phyloP scores from a whole-genome alignment of 23 tunicate species.

The Halocynthia aurantium region DNA sequence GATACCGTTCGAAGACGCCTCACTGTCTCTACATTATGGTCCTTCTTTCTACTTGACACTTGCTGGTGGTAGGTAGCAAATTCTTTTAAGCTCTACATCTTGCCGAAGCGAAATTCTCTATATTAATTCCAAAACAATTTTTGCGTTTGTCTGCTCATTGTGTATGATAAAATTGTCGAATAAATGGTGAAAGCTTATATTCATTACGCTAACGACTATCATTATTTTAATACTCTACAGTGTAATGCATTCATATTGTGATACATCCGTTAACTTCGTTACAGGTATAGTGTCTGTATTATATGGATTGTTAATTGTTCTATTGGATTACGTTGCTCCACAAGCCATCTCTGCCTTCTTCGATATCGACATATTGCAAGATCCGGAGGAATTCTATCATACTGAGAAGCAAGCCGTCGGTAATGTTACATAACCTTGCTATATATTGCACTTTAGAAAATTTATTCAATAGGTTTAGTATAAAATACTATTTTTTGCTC shows the following conservation, averaged over 20 bases:
- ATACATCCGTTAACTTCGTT: background rate
- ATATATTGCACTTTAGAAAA: too few relatives aligned
- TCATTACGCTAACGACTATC: too few relatives aligned
- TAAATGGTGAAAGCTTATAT: background rate
- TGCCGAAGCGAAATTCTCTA: too few relatives aligned
- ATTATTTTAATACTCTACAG: too few relatives aligned
- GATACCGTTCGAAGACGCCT: conserved; percentile 80
- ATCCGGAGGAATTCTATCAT: conserved; percentile 55
- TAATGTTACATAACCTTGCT: background rate
- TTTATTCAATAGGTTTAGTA: too few relatives aligned
- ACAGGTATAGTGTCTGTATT: conserved; percentile 61
- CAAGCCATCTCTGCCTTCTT: conserved; percentile 65
- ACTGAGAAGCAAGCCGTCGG: conserved; percentile 35
- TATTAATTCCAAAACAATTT: background rate
- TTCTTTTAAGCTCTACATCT: background rate
- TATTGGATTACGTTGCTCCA: conserved; percentile 52
- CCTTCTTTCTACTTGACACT: conserved; percentile 63
- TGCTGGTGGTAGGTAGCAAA: conserved; percentile 48
- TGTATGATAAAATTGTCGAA: background rate
- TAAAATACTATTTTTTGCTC: too few relatives aligned
- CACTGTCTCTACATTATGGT: conserved; percentile 48
- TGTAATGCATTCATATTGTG: too few relatives aligned
- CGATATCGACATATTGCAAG: conserved; percentile 69
- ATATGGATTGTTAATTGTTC: conserved; percentile 48
- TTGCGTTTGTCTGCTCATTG: background rate